Percentiles rank a stretch among this genome's conserved stretches.
These are phyloP conservation scores for Xenus cinereus DNA, from an alignment of 2,113 vertebrate genomes.

Conservation along the genomic window DNA sequence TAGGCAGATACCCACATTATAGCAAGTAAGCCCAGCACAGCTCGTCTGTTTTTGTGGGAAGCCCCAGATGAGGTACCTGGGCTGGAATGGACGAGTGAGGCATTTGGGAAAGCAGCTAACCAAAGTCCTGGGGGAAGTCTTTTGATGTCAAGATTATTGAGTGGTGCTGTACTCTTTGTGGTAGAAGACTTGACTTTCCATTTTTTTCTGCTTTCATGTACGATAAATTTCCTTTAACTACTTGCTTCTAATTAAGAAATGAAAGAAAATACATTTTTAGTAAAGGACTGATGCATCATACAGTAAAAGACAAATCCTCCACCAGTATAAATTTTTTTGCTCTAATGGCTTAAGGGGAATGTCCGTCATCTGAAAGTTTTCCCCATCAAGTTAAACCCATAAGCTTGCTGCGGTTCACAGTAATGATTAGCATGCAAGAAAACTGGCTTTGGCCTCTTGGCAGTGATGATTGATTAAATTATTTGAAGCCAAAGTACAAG, in stretches of 20 bases:
- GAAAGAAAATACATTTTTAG: neutral
- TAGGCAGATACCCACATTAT: neutral
- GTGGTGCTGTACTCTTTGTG: neutral
- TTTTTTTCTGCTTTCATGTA: neutral
- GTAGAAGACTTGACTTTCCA: neutral
- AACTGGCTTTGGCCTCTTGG: neutral
- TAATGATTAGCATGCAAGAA: neutral
- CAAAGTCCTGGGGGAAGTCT: neutral
- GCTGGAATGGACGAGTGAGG: neutral
- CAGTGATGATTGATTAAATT: neutral
- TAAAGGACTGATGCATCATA: neutral
- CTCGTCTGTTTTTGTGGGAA: neutral
- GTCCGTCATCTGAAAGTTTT: neutral
- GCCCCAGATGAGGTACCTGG: neutral
- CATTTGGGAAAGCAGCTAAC: neutral
- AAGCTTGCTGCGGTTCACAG: neutral
- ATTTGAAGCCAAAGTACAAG: neutral
- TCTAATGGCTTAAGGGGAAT: neutral
- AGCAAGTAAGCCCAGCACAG: rapidly evolving
- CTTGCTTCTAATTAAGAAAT: neutral
- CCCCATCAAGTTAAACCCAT: neutral
- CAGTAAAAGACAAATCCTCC: neutral
- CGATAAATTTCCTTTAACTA: neutral
- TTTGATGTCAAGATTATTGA: neutral
- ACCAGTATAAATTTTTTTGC: neutral